Evolutionary conservation across 1,140 invertebrate genomes (phyloP), one percentile per base, ranked within the genome.

Genomic region (Drosophila tani): DNA sequence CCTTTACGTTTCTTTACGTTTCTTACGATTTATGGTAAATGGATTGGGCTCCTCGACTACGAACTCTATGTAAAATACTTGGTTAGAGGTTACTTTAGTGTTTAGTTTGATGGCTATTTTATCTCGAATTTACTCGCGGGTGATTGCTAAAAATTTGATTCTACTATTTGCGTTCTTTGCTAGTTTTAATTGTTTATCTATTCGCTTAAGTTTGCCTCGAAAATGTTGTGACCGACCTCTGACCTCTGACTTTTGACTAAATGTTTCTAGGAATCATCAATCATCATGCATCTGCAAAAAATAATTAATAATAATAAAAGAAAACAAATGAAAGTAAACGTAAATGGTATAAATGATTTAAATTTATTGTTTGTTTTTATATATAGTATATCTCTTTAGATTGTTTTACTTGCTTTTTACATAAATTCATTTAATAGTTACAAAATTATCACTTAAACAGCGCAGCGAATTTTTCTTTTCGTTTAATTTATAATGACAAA

Each of bases 391-490:
- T 75, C 41, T 55, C 57, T 68, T 69, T 43, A 60, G 19, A 65
- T 75, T 69, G 41, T 66, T 65, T 75, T 75, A 75, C 57, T 75
- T 80, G 58, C 69, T 87, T 82, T 88, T 84, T 84, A 88, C 81
- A 87, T 87, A 87, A 88, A 87, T 87, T 87, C 84, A 87, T 88
- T 88, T 86, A 86, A 80, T 80, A 77, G 64, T 81, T 83, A 88
- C 81, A 81, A 84, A 75, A 81, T 71, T 88, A 87, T 87, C 84
- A 88, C 84, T 84, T 90, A 84, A 88, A 84, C 84, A 88, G 84
- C 85, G 85, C 81, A 69, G 77, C 81, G 59, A 88, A 79, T 47
- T 60, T 8, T 49, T 38, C 0, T 12, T 35, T 38, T 14, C 35
- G 15, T 47, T 38, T 4, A 38, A 14, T 70, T 32, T 29, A 70